Base-by-base conservation (phyloP, 2,797 vertebrate species). In the Microcaecilia unicolor region DNA sequence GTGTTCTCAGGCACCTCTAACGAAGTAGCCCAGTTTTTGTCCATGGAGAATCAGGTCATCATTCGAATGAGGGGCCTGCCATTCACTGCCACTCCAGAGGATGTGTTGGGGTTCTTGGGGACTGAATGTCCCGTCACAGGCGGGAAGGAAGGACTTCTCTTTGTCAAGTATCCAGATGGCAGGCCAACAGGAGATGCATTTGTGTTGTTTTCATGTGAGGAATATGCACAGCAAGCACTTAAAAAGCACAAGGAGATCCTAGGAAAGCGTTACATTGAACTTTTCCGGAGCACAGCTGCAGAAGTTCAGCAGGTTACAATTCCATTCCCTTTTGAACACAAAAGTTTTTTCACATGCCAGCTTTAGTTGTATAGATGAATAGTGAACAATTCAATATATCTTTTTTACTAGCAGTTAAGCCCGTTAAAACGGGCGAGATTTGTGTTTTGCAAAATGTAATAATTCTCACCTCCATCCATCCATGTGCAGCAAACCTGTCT, bases 161-260 rank as follows among this genome's bases (percentile, higher is more conserved):
- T 98, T 40, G 93, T 98, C 31, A 93, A 94, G 54, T 96, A 97
- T 53, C 93, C 94, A 0, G 94, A 98, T 0, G 93, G 94, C 19
- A 84, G 94, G 25, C 94, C 94, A 36, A 97, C 93, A 0, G 94
- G 94, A 6, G 94, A 98, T 6, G 93, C 94, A 4, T 98, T 98
- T 56, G 94, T 96, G 48, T 76, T 98, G 15, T 97, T 98, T 62
- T 89, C 93, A 35, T 97, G 93, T 53, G 94, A 98, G 57, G 93
- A 97, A 48, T 91, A 91, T 15, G 93, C 93, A 31, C 93, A 95
- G 72, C 91, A 91, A 19, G 86, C 93, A 24, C 79, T 97, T 66
- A 93, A 92, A 56, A 97, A 90, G 58, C 94, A 98, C 76, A 98
- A 96, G 67, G 91, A 96, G 74, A 93, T 94, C 64, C 83, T 98